A percentile compares a stretch with the other conserved stretches of the same genome.
These are phyloP conservation scores for Drosophila simulans DNA, from an alignment of 1,140 invertebrate species.

Conservation along the genomic window DNA sequence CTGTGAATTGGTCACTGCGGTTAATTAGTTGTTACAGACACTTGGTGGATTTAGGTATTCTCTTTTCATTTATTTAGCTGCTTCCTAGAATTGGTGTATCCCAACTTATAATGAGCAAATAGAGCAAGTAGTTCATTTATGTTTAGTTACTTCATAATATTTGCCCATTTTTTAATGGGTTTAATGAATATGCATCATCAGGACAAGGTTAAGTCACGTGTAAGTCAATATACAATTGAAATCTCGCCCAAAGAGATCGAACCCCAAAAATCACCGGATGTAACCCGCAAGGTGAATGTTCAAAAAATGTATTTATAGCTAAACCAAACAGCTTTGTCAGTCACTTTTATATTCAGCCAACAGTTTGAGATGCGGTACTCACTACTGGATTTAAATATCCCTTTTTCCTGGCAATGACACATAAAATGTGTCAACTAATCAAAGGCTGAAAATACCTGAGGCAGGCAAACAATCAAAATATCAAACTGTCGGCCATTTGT, in stretches of 20 bases:
- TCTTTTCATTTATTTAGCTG: too few relatives aligned
- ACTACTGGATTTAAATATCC: constrained; percentile 23
- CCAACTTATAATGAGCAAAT: too few relatives aligned
- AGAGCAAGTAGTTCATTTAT: too few relatives aligned
- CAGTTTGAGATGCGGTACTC: constrained; percentile 11
- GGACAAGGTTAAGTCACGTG: constrained; percentile 4
- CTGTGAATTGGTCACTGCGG: constrained; percentile 1
- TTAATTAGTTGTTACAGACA: not conserved
- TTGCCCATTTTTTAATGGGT: too few relatives aligned
- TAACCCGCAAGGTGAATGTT: constrained; percentile 12
- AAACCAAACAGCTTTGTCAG: constrained; percentile 38
- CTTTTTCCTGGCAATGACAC: constrained; percentile 27
- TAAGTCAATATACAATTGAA: constrained; percentile 27
- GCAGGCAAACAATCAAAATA: constrained; percentile 68
- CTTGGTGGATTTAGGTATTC: not conserved
- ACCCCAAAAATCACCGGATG: constrained; percentile 1
- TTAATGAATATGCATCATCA: too few relatives aligned
- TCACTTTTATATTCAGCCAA: constrained; percentile 37
- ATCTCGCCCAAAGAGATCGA: not conserved
- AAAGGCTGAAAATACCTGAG: constrained; percentile 51
- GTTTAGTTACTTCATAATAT: too few relatives aligned
- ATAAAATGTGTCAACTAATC: constrained; percentile 81
- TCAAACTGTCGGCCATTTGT: constrained; percentile 72
- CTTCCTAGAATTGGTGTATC: too few relatives aligned
- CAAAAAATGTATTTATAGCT: not conserved